A percentile compares a stretch with the other conserved stretches of the same genome.
phyloP scores from a whole-genome alignment of 2,113 vertebrate genomes.

The Pontoporia blainvillei region DNA sequence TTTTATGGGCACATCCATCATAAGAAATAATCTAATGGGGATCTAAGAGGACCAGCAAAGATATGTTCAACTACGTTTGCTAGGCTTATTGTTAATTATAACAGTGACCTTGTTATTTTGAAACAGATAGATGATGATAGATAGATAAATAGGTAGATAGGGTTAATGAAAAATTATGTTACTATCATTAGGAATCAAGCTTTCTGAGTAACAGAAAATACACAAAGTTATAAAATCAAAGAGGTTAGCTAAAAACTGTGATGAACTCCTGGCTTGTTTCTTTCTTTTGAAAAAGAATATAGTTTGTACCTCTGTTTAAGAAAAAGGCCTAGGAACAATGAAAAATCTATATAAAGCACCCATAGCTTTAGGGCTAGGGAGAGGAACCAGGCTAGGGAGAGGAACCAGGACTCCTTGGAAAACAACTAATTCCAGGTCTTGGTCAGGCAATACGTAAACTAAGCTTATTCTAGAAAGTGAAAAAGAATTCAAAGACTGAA shows the following conservation, averaged over 20 bases:
- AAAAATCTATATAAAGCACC: background rate
- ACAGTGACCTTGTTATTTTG: background rate
- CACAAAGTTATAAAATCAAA: background rate
- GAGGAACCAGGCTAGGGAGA: background rate
- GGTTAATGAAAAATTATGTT: background rate
- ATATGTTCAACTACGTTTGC: background rate
- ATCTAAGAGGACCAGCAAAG: background rate
- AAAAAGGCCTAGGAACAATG: background rate
- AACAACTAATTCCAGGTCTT: background rate
- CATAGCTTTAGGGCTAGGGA: background rate
- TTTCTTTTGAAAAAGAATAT: background rate
- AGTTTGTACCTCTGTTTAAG: background rate
- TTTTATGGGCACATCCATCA: background rate
- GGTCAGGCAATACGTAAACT: background rate
- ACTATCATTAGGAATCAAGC: background rate
- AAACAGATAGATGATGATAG: background rate
- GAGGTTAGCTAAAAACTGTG: background rate
- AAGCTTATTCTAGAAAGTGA: background rate
- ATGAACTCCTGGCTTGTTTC: background rate
- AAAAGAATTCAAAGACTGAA: background rate
- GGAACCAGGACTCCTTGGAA: background rate
- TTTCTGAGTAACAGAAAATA: background rate
- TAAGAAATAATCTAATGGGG: background rate
- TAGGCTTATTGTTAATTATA: background rate
- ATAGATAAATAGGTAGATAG: background rate